Evolutionary conservation across 2,113 vertebrate genomes (phyloP).

Genomic region (Pristiophorus japonicus): DNA sequence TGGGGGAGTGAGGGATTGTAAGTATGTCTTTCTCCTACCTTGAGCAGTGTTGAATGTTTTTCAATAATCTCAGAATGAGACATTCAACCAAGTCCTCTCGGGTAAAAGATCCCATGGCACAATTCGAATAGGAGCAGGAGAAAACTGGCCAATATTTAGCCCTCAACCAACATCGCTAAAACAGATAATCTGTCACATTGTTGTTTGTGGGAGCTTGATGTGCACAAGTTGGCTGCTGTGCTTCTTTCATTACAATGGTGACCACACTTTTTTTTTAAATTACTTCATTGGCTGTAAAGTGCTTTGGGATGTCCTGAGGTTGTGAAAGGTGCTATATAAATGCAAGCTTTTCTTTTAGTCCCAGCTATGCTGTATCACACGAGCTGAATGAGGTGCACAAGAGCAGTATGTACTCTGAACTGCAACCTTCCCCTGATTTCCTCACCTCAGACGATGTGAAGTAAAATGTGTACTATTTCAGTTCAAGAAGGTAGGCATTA

Average conservation of each 20-base stretch:
- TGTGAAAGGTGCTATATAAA: neutral
- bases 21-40: neutral
- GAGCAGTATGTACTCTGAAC: neutral
- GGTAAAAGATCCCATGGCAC: neutral
- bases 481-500: neutral
- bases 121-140: neutral
- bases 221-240: neutral
- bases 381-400: neutral
- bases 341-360: neutral
- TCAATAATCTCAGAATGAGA: neutral
- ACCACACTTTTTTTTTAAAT: neutral
- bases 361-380: neutral
- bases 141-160: too few relatives aligned
- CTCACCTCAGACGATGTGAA: neutral
- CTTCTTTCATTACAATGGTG: neutral
- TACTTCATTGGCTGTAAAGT: neutral
- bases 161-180: neutral
- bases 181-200: neutral
- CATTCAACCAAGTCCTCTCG: neutral
- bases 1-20: neutral
- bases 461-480: neutral
- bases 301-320: neutral
- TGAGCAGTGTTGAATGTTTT: neutral
- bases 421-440: neutral
- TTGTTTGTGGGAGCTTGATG: neutral